These are phyloP conservation scores for Machaerirhynchus nigripectus DNA, from an alignment of 2,113 vertebrate genomes.

Conservation along the genomic window DNA sequence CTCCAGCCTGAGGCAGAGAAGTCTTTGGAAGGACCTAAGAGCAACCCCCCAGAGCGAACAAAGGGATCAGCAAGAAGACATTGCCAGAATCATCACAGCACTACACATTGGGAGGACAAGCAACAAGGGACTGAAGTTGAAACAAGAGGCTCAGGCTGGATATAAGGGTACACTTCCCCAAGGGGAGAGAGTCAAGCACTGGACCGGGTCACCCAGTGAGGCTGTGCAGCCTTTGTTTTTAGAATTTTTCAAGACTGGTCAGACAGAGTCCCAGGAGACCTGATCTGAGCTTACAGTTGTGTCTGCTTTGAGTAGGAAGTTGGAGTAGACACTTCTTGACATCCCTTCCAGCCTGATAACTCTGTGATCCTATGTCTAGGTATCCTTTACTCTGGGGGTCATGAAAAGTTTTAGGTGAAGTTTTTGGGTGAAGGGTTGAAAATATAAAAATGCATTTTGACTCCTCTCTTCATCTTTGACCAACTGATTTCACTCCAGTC, in stretches of 20 bases:
- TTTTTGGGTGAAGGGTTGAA: neutral
- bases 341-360: neutral
- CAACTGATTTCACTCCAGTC: neutral
- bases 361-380: neutral
- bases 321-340: neutral
- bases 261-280: neutral
- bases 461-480: neutral
- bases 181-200: neutral
- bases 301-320: neutral
- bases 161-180: neutral
- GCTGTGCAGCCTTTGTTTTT: neutral
- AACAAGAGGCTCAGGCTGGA: neutral
- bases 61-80: neutral
- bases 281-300: neutral
- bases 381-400: neutral
- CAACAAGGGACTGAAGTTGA: neutral
- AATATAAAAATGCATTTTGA: neutral
- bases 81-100: neutral
- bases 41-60: accelerated
- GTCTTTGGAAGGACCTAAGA: neutral
- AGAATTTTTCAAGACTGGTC: neutral
- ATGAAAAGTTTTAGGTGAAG: neutral
- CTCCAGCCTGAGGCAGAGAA: neutral
- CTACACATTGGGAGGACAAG: neutral
- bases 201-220: neutral